Evolutionary conservation across 2,113 vertebrate genomes (phyloP).

Genomic region (Mohoua ochrocephala): DNA sequence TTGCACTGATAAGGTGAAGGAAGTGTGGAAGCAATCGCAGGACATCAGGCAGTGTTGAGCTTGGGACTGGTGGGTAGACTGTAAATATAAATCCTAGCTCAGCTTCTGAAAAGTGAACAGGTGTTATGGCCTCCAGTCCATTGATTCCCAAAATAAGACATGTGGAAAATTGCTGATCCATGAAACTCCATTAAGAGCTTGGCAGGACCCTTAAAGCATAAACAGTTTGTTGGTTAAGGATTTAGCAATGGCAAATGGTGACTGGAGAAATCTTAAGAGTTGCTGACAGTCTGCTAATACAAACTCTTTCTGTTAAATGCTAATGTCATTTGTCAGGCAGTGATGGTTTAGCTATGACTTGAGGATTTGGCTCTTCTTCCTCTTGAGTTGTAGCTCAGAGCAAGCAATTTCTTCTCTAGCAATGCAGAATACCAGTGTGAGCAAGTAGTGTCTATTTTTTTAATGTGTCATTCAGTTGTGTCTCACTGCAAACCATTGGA

Average conservation of each 20-base stretch:
- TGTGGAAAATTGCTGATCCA: constrained; percentile 45
- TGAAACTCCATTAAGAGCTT: constrained; percentile 29
- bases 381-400: background rate
- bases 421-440: background rate
- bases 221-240: background rate
- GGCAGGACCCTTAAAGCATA: background rate
- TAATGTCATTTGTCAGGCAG: background rate
- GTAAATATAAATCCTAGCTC: constrained; percentile 36
- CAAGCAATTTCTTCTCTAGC: background rate
- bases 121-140: constrained; percentile 41
- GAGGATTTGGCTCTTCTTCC: background rate
- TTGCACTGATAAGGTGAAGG: background rate
- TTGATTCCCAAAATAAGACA: constrained; percentile 43
- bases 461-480: background rate
- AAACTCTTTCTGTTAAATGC: background rate
- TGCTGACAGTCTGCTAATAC: background rate
- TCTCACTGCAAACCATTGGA: background rate
- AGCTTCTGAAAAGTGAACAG: constrained; percentile 25
- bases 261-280: background rate
- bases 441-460: background rate
- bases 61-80: background rate
- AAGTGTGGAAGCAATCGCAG: background rate
- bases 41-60: background rate
- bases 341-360: background rate
- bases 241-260: background rate